A percentile compares a stretch with the other conserved stretches of the same genome.
These are phyloP conservation scores for Pseudomyrmex concolor DNA, from an alignment of 1,140 invertebrate species.

Conservation along the genomic window DNA sequence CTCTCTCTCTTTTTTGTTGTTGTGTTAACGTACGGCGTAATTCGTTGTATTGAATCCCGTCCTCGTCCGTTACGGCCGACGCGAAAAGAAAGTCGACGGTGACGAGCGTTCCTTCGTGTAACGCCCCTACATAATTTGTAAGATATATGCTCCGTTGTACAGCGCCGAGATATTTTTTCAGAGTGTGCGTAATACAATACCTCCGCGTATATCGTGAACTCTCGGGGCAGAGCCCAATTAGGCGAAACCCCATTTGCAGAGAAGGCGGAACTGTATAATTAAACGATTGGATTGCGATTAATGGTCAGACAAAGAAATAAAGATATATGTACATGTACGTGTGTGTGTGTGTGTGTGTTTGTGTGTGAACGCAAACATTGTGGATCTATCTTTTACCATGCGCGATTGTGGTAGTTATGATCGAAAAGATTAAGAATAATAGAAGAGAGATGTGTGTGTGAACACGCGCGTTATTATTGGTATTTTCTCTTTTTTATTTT, in stretches of 20 bases:
- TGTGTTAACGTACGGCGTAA: conserved; percentile 19
- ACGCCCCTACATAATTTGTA: conserved; percentile 75
- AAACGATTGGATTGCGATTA: conserved; percentile 54
- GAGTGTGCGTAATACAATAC: conserved; percentile 73
- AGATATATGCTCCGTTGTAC: conserved; percentile 79
- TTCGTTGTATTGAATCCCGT: conserved; percentile 23
- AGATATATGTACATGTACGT: conserved; percentile 69
- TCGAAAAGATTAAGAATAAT: conserved; percentile 22
- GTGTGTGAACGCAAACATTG: conserved; percentile 37
- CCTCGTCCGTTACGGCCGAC: neutral
- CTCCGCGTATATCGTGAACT: conserved; percentile 76
- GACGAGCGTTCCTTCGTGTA: conserved; percentile 59
- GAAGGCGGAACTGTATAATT: conserved; percentile 55
- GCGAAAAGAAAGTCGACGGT: conserved; percentile 16
- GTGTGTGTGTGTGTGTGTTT: conserved; percentile 67
- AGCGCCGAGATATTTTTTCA: conserved; percentile 83
- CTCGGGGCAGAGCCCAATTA: conserved; percentile 57
- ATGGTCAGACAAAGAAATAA: conserved; percentile 53
- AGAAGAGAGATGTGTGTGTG: conserved; percentile 18
- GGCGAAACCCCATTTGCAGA: conserved; percentile 25
- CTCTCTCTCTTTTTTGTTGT: neutral
- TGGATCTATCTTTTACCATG: conserved; percentile 8
- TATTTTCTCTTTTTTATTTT: neutral
- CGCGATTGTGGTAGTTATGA: conserved; percentile 4
- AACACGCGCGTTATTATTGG: neutral